Conservation (phyloP, 2,888 invertebrate species). For the Drosophila nr. medialis region DNA sequence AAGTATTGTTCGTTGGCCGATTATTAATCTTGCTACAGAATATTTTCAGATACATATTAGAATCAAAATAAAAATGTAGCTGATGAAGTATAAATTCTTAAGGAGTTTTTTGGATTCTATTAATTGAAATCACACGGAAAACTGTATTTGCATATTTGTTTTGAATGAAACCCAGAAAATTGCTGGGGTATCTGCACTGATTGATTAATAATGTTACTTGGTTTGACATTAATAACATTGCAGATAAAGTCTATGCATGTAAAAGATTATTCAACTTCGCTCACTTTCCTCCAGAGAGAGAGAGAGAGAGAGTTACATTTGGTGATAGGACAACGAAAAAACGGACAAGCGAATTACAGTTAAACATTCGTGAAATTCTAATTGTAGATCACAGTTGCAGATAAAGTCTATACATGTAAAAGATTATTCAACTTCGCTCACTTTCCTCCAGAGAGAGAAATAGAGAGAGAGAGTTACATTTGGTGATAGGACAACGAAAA, state of each 20-base stretch:
- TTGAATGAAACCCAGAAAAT: not conserved
- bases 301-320: not conserved
- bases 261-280: constrained; percentile 6
- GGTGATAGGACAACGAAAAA: no score
- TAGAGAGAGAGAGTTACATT: not conserved
- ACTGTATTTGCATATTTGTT: not conserved
- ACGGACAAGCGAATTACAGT: no score
- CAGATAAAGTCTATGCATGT: constrained; percentile 47
- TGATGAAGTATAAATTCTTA: not conserved
- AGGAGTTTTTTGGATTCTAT: not conserved
- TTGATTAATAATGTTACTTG: not conserved
- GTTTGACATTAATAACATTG: constrained; percentile 8
- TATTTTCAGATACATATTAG: not conserved
- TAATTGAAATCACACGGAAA: not conserved
- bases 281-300: constrained; percentile 2
- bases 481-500: no score
- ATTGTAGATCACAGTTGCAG: no score
- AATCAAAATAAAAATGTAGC: not conserved
- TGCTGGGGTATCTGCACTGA: not conserved
- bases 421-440: constrained; percentile 11
- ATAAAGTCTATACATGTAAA: constrained; percentile 40
- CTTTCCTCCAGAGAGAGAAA: not conserved
- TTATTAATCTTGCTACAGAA: not conserved
- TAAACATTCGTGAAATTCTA: no score
- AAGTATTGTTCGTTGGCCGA: not conserved